These are phyloP conservation scores for Sebastes diploproa DNA, from an alignment of 2,797 vertebrate species.

Conservation along the genomic window DNA sequence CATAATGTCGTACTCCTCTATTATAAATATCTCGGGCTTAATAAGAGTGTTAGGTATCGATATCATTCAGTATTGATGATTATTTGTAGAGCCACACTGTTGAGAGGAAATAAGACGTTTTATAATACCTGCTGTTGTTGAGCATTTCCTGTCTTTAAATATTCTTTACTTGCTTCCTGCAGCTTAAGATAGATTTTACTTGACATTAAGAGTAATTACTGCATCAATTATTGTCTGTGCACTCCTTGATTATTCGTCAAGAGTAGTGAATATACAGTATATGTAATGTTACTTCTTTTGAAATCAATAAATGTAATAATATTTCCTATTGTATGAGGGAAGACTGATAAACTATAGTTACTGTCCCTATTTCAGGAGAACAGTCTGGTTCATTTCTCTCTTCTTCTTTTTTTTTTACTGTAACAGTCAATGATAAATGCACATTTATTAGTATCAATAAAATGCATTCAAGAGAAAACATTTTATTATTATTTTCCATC, in stretches of 20 bases:
- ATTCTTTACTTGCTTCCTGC: slow-evolving; percentile 47
- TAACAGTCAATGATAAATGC: slow-evolving; percentile 38
- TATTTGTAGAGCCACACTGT: slow-evolving; percentile 31
- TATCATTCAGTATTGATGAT: slow-evolving; percentile 28
- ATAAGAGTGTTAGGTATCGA: slow-evolving; percentile 37
- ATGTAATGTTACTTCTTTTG: slow-evolving; percentile 44
- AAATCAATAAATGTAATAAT: slow-evolving; percentile 35
- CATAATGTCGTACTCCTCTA: slow-evolving; percentile 18
- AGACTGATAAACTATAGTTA: slow-evolving; percentile 20
- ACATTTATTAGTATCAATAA: slow-evolving; percentile 58
- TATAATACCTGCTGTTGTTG: slow-evolving; percentile 45
- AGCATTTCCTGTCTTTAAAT: slow-evolving; percentile 49
- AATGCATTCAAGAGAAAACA: slow-evolving; percentile 37
- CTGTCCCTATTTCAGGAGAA: slow-evolving; percentile 30
- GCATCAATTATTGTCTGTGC: slow-evolving; percentile 33
- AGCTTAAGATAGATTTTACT: slow-evolving; percentile 49
- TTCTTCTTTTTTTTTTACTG: slow-evolving; percentile 41
- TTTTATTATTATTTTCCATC: background rate
- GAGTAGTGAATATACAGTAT: slow-evolving; percentile 38
- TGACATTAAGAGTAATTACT: slow-evolving; percentile 37
- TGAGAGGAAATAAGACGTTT: slow-evolving; percentile 34
- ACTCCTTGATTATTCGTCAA: slow-evolving; percentile 25
- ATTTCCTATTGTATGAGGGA: slow-evolving; percentile 37
- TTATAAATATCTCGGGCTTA: slow-evolving; percentile 62
- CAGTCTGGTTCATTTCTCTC: background rate